These are phyloP conservation scores for Fissipunctia ypsillon DNA, from an alignment of 2,888 invertebrate genomes.

Conservation along the genomic window DNA sequence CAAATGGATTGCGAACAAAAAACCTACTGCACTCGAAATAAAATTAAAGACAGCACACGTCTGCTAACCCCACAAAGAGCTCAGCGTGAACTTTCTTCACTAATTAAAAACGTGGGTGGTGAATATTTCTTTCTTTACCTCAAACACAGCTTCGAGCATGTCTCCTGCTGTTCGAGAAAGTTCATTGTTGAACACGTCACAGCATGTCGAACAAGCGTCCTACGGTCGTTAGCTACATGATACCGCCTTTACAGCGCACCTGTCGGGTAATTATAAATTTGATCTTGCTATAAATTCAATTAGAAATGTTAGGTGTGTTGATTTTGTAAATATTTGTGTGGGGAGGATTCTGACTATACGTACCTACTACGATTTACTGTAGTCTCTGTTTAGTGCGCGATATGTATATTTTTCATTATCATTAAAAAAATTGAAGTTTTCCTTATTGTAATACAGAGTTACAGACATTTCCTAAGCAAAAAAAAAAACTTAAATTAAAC, in stretches of 20 bases:
- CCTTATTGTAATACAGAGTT: neutral
- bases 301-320: constrained; percentile 12
- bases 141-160: constrained; percentile 26
- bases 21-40: neutral
- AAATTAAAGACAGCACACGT: constrained; percentile 19
- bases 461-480: neutral
- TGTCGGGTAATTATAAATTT: constrained; percentile 51
- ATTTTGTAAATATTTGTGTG: neutral
- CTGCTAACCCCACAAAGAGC: constrained; percentile 28
- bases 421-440: neutral
- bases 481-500: neutral
- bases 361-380: neutral
- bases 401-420: neutral
- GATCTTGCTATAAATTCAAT: constrained; percentile 48
- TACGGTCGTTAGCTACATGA: constrained; percentile 30
- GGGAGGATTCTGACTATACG: neutral
- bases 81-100: constrained; percentile 53
- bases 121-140: constrained; percentile 31
- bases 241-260: constrained; percentile 37
- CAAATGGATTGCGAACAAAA: constrained; percentile 20
- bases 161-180: constrained; percentile 58
- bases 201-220: constrained; percentile 48
- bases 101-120: constrained; percentile 66
- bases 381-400: neutral
- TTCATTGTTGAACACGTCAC: constrained; percentile 55